Evolutionary conservation across 1,140 invertebrate genomes (phyloP).

Genomic region (Eumeta japonica): DNA sequence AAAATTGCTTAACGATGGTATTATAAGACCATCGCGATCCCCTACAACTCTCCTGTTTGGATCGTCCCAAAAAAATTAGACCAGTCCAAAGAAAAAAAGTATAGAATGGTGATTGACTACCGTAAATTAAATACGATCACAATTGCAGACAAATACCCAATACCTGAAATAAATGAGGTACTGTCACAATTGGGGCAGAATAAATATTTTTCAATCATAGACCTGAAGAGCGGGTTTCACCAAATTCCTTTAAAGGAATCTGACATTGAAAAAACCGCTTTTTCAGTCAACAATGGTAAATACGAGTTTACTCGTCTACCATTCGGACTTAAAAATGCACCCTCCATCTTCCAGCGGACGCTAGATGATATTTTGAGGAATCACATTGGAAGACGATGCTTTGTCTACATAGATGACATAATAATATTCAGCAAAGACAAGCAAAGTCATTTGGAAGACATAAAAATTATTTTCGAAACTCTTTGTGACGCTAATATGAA

Average conservation of each 20-base stretch:
- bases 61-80: not conserved
- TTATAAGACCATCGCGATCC: not conserved
- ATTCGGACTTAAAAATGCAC: slow-evolving; percentile 20
- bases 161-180: not conserved
- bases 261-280: not conserved
- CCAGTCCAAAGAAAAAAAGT: not conserved
- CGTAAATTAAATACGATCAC: not conserved
- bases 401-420: slow-evolving; percentile 29
- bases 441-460: too few relatives aligned
- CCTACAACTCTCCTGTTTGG: not conserved
- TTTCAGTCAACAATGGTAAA: slow-evolving; percentile 16
- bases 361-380: slow-evolving; percentile 27
- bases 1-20: not conserved
- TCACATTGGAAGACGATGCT: not conserved
- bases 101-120: not conserved
- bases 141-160: not conserved
- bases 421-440: slow-evolving; percentile 20
- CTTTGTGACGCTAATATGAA: slow-evolving; percentile 8
- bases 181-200: not conserved
- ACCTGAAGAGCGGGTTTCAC: not conserved
- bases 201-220: not conserved
- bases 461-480: not conserved
- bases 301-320: slow-evolving; percentile 31
- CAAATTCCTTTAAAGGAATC: not conserved
- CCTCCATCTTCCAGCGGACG: slow-evolving; percentile 16